Conservation (phyloP, 2,888 invertebrate species). For the Eutolmus rufibarbis region DNA sequence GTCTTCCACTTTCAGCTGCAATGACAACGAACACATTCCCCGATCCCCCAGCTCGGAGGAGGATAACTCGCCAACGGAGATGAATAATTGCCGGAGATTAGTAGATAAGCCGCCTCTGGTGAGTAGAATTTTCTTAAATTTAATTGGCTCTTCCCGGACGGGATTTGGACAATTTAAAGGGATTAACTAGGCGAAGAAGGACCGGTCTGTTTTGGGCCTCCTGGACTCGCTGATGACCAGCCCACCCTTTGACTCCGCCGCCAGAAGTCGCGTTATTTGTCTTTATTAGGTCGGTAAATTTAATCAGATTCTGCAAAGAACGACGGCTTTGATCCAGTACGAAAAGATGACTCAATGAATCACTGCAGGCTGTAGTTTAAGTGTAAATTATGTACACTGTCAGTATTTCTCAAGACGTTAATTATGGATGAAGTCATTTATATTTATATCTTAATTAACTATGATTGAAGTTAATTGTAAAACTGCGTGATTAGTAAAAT, state of each 20-base stretch:
- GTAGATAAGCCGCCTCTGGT: constrained; percentile 80
- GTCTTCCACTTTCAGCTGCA: constrained; percentile 41
- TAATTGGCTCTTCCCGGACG: neutral
- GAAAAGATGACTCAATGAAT: neutral
- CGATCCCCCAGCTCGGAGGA: constrained; percentile 76
- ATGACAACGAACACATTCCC: constrained; percentile 53
- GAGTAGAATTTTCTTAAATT: constrained; percentile 46
- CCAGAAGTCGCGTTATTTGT: neutral
- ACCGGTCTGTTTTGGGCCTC: neutral
- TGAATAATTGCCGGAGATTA: constrained; percentile 83
- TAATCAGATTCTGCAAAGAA: neutral
- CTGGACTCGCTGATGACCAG: neutral
- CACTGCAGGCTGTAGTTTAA: too few relatives aligned
- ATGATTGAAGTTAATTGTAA: too few relatives aligned
- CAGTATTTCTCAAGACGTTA: too few relatives aligned
- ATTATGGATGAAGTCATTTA: too few relatives aligned
- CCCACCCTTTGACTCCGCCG: neutral
- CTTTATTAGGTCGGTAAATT: neutral
- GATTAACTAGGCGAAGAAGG: neutral
- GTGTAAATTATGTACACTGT: too few relatives aligned
- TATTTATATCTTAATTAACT: too few relatives aligned
- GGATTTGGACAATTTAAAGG: neutral
- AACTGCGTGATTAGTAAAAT: too few relatives aligned
- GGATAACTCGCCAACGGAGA: constrained; percentile 86
- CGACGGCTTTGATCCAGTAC: neutral